These are phyloP conservation scores for Pheosia tremula DNA, from an alignment of 2,888 invertebrate species.

Conservation along the genomic window DNA sequence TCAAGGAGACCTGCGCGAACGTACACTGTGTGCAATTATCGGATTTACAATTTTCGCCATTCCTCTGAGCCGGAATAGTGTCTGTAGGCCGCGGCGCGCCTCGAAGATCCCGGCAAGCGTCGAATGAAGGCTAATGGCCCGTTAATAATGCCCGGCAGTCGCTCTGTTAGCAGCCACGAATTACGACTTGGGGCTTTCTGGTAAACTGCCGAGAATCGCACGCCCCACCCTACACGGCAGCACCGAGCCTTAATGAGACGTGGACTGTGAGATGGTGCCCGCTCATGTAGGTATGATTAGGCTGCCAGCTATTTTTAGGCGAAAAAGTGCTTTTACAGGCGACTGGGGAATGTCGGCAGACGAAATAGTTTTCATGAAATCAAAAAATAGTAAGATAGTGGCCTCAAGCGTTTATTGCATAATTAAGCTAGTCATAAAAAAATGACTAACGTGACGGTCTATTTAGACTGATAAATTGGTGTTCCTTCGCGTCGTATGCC, in stretches of 20 bases:
- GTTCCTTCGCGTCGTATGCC: too few relatives aligned
- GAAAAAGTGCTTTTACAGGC: background rate
- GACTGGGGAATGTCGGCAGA: too few relatives aligned
- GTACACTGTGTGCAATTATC: slow-evolving; percentile 40
- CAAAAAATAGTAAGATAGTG: too few relatives aligned
- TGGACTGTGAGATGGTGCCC: slow-evolving; percentile 41
- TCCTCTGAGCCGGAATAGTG: slow-evolving; percentile 26
- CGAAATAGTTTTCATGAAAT: too few relatives aligned
- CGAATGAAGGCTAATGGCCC: slow-evolving; percentile 75
- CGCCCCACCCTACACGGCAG: slow-evolving; percentile 47
- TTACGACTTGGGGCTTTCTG: slow-evolving; percentile 68
- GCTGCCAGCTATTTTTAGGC: slow-evolving; percentile 32
- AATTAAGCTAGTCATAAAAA: too few relatives aligned
- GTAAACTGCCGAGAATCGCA: slow-evolving; percentile 67
- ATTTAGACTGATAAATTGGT: too few relatives aligned
- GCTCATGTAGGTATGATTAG: slow-evolving; percentile 55
- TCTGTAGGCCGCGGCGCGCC: slow-evolving; percentile 39
- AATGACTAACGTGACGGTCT: too few relatives aligned
- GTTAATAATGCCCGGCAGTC: slow-evolving; percentile 75
- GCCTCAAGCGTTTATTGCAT: too few relatives aligned
- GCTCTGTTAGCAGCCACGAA: slow-evolving; percentile 69
- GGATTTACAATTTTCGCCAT: slow-evolving; percentile 39
- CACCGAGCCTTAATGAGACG: slow-evolving; percentile 57
- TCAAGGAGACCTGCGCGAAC: slow-evolving; percentile 19
- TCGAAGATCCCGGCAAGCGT: slow-evolving; percentile 55